Evolutionary conservation across 1,140 invertebrate species (phyloP).

Genomic region (Macrosteles quadrilineatus): DNA sequence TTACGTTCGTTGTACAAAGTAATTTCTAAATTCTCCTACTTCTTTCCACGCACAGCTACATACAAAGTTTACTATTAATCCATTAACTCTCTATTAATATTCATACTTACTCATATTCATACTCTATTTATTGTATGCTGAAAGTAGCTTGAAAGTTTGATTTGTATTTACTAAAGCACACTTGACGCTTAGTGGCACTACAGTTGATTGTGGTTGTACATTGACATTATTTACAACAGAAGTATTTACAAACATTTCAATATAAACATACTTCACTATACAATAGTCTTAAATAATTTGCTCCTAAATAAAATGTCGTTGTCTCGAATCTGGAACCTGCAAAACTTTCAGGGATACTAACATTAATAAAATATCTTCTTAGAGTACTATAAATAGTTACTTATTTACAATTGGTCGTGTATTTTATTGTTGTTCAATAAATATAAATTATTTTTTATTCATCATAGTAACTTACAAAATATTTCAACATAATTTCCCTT

Average conservation of each 20-base stretch:
- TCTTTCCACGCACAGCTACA: no score
- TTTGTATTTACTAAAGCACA: conserved; percentile 19
- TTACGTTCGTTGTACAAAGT: no score
- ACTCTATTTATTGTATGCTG: conserved; percentile 14
- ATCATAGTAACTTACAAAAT: no score
- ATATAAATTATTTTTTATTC: no score
- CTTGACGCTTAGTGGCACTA: not conserved
- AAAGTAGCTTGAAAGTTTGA: not conserved
- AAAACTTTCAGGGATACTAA: not conserved
- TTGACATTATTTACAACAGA: not conserved
- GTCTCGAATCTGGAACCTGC: not conserved
- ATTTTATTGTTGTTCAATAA: no score
- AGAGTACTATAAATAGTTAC: not conserved
- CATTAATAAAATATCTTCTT: conserved; percentile 5
- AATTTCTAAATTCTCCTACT: no score
- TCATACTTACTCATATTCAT: not conserved
- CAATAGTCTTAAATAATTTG: not conserved
- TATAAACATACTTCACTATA: not conserved
- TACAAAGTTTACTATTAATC: no score
- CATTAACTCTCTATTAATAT: no score
- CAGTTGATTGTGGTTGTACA: conserved; percentile 4
- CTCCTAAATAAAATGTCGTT: not conserved
- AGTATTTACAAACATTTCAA: not conserved
- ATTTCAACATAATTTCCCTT: no score
- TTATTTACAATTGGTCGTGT: conserved; percentile 10